phyloP scores from a whole-genome alignment of 2,888 invertebrate genomes.

The Sarcophaga carnaria region DNA sequence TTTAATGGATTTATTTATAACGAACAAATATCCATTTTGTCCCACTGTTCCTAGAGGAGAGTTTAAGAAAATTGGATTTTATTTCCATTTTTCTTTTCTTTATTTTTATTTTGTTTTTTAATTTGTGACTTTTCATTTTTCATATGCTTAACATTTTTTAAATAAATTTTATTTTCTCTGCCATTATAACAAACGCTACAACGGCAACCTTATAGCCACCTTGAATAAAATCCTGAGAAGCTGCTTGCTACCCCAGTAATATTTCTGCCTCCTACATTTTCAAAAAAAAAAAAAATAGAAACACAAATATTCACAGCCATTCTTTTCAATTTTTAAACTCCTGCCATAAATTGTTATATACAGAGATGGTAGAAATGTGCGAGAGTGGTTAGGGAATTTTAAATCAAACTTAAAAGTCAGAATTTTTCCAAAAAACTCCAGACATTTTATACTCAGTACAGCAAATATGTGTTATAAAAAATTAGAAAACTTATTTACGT shows the following conservation, averaged over 20 bases:
- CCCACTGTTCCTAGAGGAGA: neutral
- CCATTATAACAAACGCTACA: neutral
- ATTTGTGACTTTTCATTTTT: conserved; percentile 56
- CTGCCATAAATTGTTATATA: conserved; percentile 57
- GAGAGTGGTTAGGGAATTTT: too few relatives aligned
- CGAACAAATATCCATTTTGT: too few relatives aligned
- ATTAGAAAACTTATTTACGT: too few relatives aligned
- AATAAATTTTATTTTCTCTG: conserved; percentile 21
- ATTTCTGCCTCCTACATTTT: neutral
- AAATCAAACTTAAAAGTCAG: too few relatives aligned
- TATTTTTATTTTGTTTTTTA: conserved; percentile 19
- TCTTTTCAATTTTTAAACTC: conserved; percentile 45
- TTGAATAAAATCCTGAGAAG: conserved; percentile 9
- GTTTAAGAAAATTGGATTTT: conserved; percentile 46
- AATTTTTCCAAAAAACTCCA: too few relatives aligned
- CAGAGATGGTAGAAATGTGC: neutral
- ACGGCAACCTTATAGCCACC: neutral
- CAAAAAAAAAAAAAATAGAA: too few relatives aligned
- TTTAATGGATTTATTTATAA: too few relatives aligned
- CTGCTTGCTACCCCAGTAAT: neutral
- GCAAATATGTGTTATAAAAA: too few relatives aligned
- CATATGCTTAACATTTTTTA: conserved; percentile 40
- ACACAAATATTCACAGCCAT: neutral
- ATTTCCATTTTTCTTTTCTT: conserved; percentile 12
- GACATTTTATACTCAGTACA: too few relatives aligned